phyloP scores from a whole-genome alignment of 2,797 vertebrate species.

The Alexandromys oeconomus region DNA sequence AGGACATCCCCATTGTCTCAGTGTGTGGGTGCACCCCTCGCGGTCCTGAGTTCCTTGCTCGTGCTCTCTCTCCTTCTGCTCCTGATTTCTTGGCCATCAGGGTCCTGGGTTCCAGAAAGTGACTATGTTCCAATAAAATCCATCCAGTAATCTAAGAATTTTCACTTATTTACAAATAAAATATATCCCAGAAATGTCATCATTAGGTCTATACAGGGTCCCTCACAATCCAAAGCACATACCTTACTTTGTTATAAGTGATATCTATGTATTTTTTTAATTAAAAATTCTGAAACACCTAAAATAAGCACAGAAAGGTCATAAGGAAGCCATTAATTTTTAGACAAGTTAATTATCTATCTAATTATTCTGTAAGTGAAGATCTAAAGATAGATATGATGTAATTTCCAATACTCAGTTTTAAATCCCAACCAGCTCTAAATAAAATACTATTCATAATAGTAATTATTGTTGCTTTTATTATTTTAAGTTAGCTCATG shows the following conservation, averaged over 20 bases:
- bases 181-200: not conserved
- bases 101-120: not conserved
- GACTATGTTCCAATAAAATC: not conserved
- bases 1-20: no score
- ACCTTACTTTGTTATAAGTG: not conserved
- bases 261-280: not conserved
- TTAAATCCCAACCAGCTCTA: constrained; percentile 11
- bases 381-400: not conserved
- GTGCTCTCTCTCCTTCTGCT: no score
- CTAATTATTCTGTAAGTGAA: constrained; percentile 26
- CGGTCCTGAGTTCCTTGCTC: no score
- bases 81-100: not conserved
- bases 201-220: not conserved
- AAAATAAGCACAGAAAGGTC: constrained; percentile 15
- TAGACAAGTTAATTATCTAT: not conserved
- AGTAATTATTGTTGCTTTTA: not conserved
- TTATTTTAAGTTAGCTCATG: not conserved
- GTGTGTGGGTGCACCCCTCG: no score
- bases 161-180: not conserved
- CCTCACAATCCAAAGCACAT: not conserved
- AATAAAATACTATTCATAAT: not conserved
- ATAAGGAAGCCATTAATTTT: not conserved
- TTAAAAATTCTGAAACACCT: constrained; percentile 24
- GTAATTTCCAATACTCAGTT: constrained; percentile 14
- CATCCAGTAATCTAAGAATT: not conserved